Conservation (phyloP, 2,888 invertebrate genomes). For the Cheilosia vernalis region DNA sequence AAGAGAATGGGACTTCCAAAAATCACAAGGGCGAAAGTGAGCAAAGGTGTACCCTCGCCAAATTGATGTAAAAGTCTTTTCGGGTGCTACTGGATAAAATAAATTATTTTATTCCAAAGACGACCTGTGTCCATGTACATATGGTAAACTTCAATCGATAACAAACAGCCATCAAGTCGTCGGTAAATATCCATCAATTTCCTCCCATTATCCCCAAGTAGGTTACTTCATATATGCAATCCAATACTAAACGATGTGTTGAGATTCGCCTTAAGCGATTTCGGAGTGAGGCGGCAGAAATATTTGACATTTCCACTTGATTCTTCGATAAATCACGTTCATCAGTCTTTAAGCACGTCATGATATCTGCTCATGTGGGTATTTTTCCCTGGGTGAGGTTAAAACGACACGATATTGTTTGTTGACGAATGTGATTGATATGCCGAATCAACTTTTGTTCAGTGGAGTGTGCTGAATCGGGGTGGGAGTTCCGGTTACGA, state of each 20-base stretch:
- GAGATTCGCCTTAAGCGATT: not conserved
- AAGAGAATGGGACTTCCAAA: too few species aligned
- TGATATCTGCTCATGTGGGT: not conserved
- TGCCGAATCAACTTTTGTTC: not conserved
- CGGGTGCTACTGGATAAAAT: too few species aligned
- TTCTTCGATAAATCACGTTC: conserved; percentile 18
- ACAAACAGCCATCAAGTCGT: too few species aligned
- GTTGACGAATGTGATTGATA: conserved; percentile 11
- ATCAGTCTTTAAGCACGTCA: not conserved
- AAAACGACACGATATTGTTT: not conserved
- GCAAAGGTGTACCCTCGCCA: too few species aligned
- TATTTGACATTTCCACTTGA: conserved; percentile 1
- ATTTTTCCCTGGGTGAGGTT: not conserved
- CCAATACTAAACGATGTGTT: not conserved
- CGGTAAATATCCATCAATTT: too few species aligned
- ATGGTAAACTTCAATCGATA: too few species aligned
- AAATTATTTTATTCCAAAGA: too few species aligned
- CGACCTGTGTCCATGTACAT: too few species aligned
- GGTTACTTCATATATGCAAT: not conserved
- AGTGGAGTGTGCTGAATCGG: not conserved
- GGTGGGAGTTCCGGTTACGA: not conserved
- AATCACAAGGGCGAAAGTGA: too few species aligned
- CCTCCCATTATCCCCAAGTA: not conserved
- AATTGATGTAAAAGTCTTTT: too few species aligned
- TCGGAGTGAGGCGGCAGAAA: not conserved